Evolutionary conservation across 2,888 invertebrate genomes (phyloP), one percentile per base, ranked within the genome.

Genomic region (Plutella xylostella): DNA sequence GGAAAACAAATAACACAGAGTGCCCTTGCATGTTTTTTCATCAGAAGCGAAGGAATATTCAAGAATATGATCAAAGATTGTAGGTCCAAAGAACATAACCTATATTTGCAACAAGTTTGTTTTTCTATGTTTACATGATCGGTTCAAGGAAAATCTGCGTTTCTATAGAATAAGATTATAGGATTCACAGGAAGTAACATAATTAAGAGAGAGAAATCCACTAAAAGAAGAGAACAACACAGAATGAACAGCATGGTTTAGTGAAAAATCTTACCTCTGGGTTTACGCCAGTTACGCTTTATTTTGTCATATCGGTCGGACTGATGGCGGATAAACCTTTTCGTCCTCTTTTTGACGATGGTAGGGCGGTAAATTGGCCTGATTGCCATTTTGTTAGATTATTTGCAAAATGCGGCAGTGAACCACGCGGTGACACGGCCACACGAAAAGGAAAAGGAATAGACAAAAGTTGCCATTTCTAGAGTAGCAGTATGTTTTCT

Each of bases 211-310:
- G n/a, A n/a, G n/a, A n/a, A n/a, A n/a, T n/a, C n/a, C n/a, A n/a
- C n/a, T n/a, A n/a, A n/a, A n/a, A n/a, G n/a, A n/a, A n/a, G 11
- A 19, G 12, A 14, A 33, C 14, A n/a, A 34, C 42, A 19, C 19
- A 31, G 6, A 35, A 33, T 31, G 33, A n/a, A 28, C 17, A 7
- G 31, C 33, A 48, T 46, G 48, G 51, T 43, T 30, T 15, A 9
- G n/a, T 11, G 17, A 44, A 34, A 11, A 20, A 22, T 48, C 72
- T 58, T 68, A 85, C 85, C 99, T 87, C 98, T 98, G 17, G 99
- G 99, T 86, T 98, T 99, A 73, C 99, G 92, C 99, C 99, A 99
- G 90, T 94, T 97, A 58, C 93, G 89, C 89, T 93, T 96, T 57
- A 98, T 87, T 85, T 97, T 97, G 58, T 90, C 91, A 92, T 98